Evolutionary conservation across 1,140 invertebrate genomes (phyloP), one percentile per base, ranked within the genome.

Genomic region (Gonatopus flavifemur): DNA sequence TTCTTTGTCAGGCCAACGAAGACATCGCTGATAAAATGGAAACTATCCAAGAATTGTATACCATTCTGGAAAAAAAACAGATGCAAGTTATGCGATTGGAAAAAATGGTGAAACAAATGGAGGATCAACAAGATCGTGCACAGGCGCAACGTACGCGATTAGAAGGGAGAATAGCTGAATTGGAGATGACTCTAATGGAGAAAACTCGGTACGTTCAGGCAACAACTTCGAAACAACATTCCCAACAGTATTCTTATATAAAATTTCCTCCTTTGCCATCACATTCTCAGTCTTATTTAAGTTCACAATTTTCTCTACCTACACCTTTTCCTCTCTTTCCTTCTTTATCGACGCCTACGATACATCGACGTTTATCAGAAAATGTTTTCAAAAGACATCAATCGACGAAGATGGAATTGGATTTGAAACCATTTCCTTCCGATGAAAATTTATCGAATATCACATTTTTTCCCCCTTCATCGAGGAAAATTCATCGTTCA

Each of bases 71-170:
- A 37, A 70, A 63, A 10, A 86, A 86, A 38, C 82, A 85, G 59
- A 67, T 74, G 42, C 80, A 84, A 55, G 72, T 86, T 13, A 78
- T 76, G 43, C 69, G 74, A 22, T 55, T 85, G 41, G 82, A 85
- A 49, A 82, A 84, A 51, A 74, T 81, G 5, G 81, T 86, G 4
- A 74, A 82, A 41, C 69, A 82, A 31, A 65, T 86, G 57, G 82
- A 83, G 50, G 82, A 84, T 35, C 83, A 84, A 50, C 81, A 85
- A 36, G 70, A 78, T 3, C 74, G 80, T n/a, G 75, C 78, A 3
- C 81, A 85, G 49, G 79, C 76, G 39, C 78, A 84, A 30, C 77
- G 84, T 2, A 83, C 81, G 8, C 77, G 83, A 5, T 77, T 85
- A 28, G 84, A 86, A 52, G 79, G 79, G 30, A 82, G 81, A 30